phyloP scores from a whole-genome alignment of 2,797 vertebrate species.

The Brachyrhaphis roseni region DNA sequence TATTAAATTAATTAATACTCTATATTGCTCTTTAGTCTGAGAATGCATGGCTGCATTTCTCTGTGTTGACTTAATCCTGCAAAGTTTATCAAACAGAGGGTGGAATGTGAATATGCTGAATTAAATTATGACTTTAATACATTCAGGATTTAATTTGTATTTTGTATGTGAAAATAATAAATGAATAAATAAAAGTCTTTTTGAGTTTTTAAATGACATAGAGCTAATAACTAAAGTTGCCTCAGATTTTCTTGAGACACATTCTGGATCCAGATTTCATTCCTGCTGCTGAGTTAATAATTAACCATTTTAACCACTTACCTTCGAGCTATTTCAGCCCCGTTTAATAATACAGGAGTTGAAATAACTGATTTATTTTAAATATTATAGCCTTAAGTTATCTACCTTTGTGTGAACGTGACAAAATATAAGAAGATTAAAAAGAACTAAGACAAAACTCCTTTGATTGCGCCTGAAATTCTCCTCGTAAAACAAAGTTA shows the following conservation, averaged over 20 bases:
- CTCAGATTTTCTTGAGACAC: neutral
- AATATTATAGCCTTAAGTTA: slow-evolving; percentile 6
- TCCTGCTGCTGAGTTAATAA: slow-evolving; percentile 8
- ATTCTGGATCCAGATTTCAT: neutral
- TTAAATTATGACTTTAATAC: neutral
- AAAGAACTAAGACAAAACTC: neutral
- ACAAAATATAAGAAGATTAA: neutral
- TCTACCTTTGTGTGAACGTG: neutral
- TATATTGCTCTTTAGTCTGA: neutral
- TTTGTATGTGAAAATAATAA: neutral
- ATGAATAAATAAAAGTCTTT: neutral
- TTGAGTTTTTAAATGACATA: neutral
- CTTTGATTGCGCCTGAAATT: neutral
- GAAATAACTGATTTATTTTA: slow-evolving; percentile 13
- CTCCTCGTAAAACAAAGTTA: neutral
- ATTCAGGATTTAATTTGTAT: neutral
- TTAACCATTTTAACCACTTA: slow-evolving; percentile 18
- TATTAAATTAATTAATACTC: neutral
- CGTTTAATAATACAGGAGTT: slow-evolving; percentile 21
- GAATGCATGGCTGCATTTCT: neutral
- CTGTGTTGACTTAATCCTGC: neutral
- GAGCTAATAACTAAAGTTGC: neutral
- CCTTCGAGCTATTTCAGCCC: slow-evolving; percentile 5
- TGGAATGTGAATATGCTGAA: neutral
- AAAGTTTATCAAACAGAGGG: neutral